Evolutionary conservation across 1,140 invertebrate genomes (phyloP).

Genomic region (Drosophila tsacasi): DNA sequence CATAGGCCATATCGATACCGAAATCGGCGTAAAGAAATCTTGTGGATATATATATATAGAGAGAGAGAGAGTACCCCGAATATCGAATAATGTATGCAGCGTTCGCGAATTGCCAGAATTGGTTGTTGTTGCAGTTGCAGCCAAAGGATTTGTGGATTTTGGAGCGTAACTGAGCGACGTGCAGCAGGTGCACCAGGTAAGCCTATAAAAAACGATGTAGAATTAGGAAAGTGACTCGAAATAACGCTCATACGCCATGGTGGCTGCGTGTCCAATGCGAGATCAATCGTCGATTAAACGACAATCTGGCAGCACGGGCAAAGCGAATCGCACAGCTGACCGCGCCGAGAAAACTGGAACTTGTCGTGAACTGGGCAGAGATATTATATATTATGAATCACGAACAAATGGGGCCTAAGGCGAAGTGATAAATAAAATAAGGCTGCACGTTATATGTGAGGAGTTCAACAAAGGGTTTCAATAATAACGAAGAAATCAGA

Average conservation of each 20-base stretch:
- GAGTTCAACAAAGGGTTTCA: neutral
- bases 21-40: constrained; percentile 34
- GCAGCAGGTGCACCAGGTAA: constrained; percentile 75
- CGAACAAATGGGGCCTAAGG: neutral
- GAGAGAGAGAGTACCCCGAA: constrained; percentile 11
- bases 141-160: constrained; percentile 85
- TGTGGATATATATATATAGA: constrained; percentile 20
- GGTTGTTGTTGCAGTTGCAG: constrained; percentile 83
- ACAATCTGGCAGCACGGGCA: constrained; percentile 12
- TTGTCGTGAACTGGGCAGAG: constrained; percentile 6
- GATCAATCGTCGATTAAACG: constrained; percentile 45
- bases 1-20: constrained; percentile 34
- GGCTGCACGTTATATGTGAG: constrained; percentile 2
- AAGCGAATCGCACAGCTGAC: constrained; percentile 32
- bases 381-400: constrained; percentile 21
- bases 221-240: neutral
- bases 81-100: constrained; percentile 76
- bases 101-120: constrained; percentile 74
- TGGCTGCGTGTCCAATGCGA: constrained; percentile 62
- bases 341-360: constrained; percentile 36
- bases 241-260: constrained; percentile 71
- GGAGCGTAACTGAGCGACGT: constrained; percentile 56
- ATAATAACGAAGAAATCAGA: neutral
- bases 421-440: constrained; percentile 18
- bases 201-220: neutral